Conservation (phyloP, 2,113 vertebrate species). For the Empidonax traillii region DNA sequence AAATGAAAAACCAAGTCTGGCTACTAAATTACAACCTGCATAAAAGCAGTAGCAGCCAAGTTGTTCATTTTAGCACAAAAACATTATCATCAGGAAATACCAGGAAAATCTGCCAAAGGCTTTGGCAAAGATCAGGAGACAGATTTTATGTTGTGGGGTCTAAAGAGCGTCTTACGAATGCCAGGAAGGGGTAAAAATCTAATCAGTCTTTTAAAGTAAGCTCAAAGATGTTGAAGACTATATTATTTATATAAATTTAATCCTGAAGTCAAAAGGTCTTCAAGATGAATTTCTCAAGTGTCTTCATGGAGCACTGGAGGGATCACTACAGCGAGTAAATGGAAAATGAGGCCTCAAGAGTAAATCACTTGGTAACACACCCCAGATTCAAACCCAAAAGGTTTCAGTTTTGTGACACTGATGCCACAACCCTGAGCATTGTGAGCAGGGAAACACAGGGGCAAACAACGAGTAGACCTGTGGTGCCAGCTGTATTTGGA, state of each 20-base stretch:
- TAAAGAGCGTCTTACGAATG: background rate
- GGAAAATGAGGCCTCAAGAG: background rate
- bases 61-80: background rate
- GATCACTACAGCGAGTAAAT: background rate
- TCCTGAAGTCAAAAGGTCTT: background rate
- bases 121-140: background rate
- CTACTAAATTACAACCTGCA: background rate
- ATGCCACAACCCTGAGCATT: background rate
- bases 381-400: background rate
- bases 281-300: background rate
- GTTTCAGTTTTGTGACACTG: background rate
- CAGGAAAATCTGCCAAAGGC: background rate
- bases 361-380: background rate
- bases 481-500: background rate
- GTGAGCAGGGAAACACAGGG: background rate
- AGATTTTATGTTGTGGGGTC: background rate
- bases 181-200: background rate
- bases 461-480: background rate
- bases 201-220: background rate
- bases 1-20: background rate
- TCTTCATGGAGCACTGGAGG: background rate
- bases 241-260: background rate
- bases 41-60: background rate
- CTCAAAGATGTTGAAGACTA: background rate
- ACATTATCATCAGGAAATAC: background rate